A percentile compares a stretch with the other conserved stretches of the same genome.
These are phyloP conservation scores for Myotis brandtii DNA, from an alignment of 2,113 vertebrate genomes.

Conservation along the genomic window DNA sequence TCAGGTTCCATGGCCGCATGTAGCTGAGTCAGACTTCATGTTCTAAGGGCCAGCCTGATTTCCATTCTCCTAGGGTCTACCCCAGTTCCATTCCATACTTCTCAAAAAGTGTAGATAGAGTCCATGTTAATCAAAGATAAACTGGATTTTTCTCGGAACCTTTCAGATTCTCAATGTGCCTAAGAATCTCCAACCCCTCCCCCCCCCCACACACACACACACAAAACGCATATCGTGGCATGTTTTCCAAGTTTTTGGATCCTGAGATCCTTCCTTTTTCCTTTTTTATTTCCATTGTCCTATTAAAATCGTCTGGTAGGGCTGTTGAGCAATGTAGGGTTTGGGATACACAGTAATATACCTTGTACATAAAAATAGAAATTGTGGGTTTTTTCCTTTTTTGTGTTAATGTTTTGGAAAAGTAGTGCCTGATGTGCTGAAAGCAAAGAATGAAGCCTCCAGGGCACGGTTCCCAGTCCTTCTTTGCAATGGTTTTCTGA, in stretches of 20 bases:
- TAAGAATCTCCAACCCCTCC: background rate
- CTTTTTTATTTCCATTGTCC: background rate
- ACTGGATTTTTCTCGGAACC: background rate
- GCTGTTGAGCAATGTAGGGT: background rate
- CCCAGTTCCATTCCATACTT: background rate
- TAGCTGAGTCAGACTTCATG: background rate
- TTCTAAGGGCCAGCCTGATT: background rate
- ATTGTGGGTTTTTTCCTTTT: background rate
- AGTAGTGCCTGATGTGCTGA: background rate
- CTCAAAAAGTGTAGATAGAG: background rate
- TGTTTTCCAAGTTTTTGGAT: background rate
- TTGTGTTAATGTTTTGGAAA: constrained; percentile 37
- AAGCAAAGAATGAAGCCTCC: background rate
- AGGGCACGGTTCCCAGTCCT: background rate
- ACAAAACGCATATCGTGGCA: background rate
- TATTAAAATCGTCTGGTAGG: background rate
- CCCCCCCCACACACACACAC: too few species aligned
- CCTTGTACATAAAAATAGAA: background rate
- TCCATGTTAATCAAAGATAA: background rate
- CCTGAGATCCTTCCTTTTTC: background rate
- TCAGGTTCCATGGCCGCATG: fast-evolving
- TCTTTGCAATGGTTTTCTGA: background rate
- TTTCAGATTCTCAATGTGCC: background rate
- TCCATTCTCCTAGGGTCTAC: background rate
- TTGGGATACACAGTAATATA: background rate